Base-by-base conservation (phyloP, 2,797 vertebrate genomes). In the Atherinosoma microstoma region DNA sequence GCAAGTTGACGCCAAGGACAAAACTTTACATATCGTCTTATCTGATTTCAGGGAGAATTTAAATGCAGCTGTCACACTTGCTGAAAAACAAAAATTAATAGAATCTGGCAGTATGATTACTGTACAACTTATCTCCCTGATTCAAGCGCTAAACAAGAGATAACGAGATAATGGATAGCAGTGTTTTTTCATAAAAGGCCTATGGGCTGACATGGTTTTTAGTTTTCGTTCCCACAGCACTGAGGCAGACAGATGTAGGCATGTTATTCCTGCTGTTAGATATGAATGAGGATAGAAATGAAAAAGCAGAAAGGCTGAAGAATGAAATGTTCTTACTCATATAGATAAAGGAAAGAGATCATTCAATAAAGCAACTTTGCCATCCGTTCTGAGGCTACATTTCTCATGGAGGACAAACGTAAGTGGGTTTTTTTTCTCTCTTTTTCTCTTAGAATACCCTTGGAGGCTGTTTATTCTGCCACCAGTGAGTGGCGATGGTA, bases 151-250 rank as follows among this genome's bases (percentile, higher is more conserved):
- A 47, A 80, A 68, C 71, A 79, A 67, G 56, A 71, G 82, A 87
- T 90, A 89, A 91, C 83, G 79, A 79, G 74, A 89, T 83, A 79
- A 87, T 88, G 75, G 78, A 90, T 82, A 76, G 67, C 62, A 67
- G 45, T 76, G 68, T 78, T 72, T 83, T 68, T 54, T 49, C 3
- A 36, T 45, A 34, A 47, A 67, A 75, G 69, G 75, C 79, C 54
- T 82, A 40, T 16, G 75, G 53, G 63, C 79, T 71, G 69, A 78
- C 53, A 27, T 22, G 22, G 61, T 66, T 51, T 80, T 75, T 79
- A 72, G 73, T 80, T 82, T 75, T 49, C 64, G 60, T 83, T 80
- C 61, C 58, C 36, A 53, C 35, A 30, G 67, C 59, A 67, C 63
- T 70, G 68, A 77, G 62, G 71, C 3, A 29, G 54, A 49, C 64